Evolutionary conservation across 2,888 invertebrate genomes (phyloP).

Genomic region (Drosophila maculinotata): DNA sequence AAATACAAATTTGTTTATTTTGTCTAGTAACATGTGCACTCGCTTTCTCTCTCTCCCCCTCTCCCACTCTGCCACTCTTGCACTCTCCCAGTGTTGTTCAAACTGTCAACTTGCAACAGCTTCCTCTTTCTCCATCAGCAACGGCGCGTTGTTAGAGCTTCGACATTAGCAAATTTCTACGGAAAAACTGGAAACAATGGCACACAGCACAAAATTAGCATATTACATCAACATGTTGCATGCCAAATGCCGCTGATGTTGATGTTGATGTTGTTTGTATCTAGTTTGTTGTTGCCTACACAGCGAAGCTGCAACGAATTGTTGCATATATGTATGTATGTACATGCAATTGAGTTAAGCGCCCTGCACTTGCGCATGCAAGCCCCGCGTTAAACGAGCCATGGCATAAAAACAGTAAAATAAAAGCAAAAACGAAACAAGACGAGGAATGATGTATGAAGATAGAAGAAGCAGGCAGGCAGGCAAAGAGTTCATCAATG

Average conservation of each 20-base stretch:
- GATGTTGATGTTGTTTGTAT: constrained; percentile 17
- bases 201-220: constrained; percentile 67
- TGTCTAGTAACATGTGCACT: background rate
- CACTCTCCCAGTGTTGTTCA: background rate
- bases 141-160: constrained; percentile 11
- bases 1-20: too few species aligned
- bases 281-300: constrained; percentile 34
- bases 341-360: constrained; percentile 71
- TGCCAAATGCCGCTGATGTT: constrained; percentile 47
- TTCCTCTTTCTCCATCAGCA: constrained; percentile 41
- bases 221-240: constrained; percentile 81
- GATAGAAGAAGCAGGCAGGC: constrained; percentile 20
- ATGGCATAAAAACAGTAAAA: constrained; percentile 35
- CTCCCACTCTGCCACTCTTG: background rate
- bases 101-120: constrained; percentile 24
- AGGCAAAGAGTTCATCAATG: constrained; percentile 12
- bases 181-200: constrained; percentile 64
- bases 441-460: constrained; percentile 21
- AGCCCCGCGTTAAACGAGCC: constrained; percentile 61
- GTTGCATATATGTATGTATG: constrained; percentile 57
- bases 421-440: constrained; percentile 7
- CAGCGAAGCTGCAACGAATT: constrained; percentile 55
- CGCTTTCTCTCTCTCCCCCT: background rate
- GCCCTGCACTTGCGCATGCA: constrained; percentile 42
- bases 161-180: constrained; percentile 60